These are phyloP conservation scores for Pogona vitticeps DNA, from an alignment of 2,113 vertebrate species.

Conservation along the genomic window DNA sequence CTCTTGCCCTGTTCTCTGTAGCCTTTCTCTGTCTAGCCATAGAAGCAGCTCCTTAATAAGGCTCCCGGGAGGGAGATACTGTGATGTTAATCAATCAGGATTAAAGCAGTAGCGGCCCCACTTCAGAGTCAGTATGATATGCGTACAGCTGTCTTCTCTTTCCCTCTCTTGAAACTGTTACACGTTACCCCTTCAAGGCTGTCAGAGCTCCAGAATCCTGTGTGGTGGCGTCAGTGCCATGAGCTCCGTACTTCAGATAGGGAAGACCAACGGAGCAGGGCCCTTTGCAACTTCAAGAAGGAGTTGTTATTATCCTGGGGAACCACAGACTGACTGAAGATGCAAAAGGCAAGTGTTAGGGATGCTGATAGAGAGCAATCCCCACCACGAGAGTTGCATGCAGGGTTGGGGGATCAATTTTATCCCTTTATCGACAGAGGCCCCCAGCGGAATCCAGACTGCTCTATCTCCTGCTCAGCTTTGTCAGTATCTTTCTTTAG, in stretches of 20 bases:
- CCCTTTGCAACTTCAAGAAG: background rate
- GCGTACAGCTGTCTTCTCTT: background rate
- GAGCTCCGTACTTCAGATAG: background rate
- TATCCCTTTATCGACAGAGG: too few species aligned
- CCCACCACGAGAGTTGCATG: background rate
- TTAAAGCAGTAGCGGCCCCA: background rate
- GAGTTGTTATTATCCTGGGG: too few species aligned
- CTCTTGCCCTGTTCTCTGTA: background rate
- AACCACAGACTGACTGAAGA: background rate
- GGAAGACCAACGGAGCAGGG: background rate
- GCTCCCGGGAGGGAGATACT: background rate
- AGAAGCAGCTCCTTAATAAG: background rate
- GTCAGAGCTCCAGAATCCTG: background rate
- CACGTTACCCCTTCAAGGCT: background rate
- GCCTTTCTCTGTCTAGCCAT: slow-evolving; percentile 1
- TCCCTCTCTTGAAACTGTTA: background rate
- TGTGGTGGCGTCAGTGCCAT: background rate
- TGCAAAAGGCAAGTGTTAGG: background rate
- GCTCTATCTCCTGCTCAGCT: background rate
- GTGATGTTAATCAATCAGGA: background rate
- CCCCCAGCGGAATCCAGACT: background rate
- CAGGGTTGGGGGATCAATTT: too few species aligned
- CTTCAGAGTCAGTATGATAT: background rate
- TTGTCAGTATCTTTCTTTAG: background rate
- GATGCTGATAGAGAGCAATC: background rate